Evolutionary conservation across 1,140 invertebrate genomes (phyloP), one percentile per base, ranked within the genome.

Genomic region (Eciton burchellii): DNA sequence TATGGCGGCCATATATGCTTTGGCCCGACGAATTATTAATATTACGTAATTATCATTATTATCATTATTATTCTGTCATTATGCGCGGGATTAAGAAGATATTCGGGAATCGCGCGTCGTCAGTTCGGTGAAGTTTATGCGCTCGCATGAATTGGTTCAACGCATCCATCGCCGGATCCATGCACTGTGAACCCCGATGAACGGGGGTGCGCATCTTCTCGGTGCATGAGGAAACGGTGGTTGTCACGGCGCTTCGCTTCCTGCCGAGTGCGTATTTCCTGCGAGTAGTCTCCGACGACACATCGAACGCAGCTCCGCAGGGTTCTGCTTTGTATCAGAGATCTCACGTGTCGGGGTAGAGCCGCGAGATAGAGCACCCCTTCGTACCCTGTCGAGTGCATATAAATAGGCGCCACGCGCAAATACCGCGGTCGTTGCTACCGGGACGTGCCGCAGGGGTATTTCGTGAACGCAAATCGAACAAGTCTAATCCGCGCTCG

Each of bases 401-500:
- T 82, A 84, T 84, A 82, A 84, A 84, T 84, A 84, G 77, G 49
- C 29, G 57, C 60, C 45, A 49, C 54, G 66, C 35, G 83, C 85
- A 85, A 86, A 85, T 85, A 82, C 82, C 77, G 83, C 76, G 85
- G 85, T 73, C 85, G 83, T 86, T 85, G 83, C 84, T 65, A 66
- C 70, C 70, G 59, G 41, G 19, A 68, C 56, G 56, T 76, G 70
- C 57, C 45, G n/a, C 21, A 65, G 63, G 65, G 49, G 62, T 35
- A 29, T 59, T 52, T 62, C 59, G 47, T 47, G 14, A 26, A 68
- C 72, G 45, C 66, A n/a, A 74, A 35, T 14, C 47, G 82, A 73
- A 66, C 41, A 63, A 57, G 14, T 24, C n/a, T 54, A 63, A 54
- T 82, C 19, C 41, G 9, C 47, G 35, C 41, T 45, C 66, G 24